phyloP scores from a whole-genome alignment of 2,797 vertebrate genomes.

The Adelosebastes latens region DNA sequence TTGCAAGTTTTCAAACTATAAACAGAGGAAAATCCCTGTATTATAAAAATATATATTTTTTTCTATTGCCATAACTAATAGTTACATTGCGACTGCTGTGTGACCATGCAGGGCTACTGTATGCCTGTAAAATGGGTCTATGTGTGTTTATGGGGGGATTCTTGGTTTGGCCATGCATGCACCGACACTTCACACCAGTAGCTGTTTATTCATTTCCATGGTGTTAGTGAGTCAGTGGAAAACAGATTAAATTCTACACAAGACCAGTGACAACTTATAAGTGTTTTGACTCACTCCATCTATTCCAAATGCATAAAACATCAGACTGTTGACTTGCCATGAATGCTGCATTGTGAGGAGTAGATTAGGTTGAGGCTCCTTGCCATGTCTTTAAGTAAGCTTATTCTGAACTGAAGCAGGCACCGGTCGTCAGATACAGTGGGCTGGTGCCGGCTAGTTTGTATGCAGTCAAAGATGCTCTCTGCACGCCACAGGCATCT shows the following conservation, averaged over 20 bases:
- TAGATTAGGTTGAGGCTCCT: conserved; percentile 65
- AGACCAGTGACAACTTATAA: conserved; percentile 43
- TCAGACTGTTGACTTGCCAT: conserved; percentile 56
- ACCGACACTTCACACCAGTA: conserved; percentile 9
- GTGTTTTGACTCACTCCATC: conserved; percentile 56
- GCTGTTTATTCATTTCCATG: conserved; percentile 43
- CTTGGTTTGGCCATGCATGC: not conserved
- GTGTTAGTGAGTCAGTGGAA: conserved; percentile 50
- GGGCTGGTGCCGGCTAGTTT: conserved; percentile 57
- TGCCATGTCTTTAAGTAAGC: conserved; percentile 61
- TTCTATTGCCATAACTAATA: not conserved
- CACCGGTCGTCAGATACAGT: conserved; percentile 67
- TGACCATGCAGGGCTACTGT: not conserved
- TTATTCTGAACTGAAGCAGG: conserved; percentile 52
- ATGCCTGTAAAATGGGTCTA: not conserved
- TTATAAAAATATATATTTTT: not conserved
- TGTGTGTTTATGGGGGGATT: not conserved
- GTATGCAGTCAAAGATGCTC: conserved; percentile 69
- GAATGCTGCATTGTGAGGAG: conserved; percentile 62
- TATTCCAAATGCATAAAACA: conserved; percentile 69
- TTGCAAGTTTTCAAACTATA: not conserved
- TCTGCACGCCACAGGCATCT: conserved; percentile 67
- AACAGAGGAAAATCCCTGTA: not conserved
- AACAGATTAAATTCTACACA: conserved; percentile 57
- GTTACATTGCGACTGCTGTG: not conserved